phyloP scores from a whole-genome alignment of 2,113 vertebrate genomes.

The Sinocyclocheilus grahami region DNA sequence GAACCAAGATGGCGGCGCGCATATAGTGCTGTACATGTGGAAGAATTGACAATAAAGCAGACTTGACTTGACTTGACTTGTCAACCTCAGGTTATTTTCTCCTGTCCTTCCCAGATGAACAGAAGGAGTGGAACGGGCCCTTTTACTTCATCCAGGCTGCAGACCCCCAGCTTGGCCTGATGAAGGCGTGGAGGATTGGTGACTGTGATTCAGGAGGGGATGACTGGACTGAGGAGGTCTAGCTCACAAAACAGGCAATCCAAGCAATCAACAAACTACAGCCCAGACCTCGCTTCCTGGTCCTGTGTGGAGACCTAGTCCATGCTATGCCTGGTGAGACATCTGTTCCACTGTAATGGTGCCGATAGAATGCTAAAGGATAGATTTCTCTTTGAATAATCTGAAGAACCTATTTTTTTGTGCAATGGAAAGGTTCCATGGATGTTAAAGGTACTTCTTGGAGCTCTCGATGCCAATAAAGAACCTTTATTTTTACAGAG shows the following conservation, averaged over 20 bases:
- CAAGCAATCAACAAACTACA: slow-evolving; percentile 83
- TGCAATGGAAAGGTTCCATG: no score
- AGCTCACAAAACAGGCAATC: slow-evolving; percentile 83
- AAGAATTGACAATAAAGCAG: no score
- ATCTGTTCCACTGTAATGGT: not conserved
- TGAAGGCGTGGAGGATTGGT: slow-evolving; percentile 89
- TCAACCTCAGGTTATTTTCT: slow-evolving; percentile 20
- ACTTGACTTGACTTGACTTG: no score
- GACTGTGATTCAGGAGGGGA: slow-evolving; percentile 82
- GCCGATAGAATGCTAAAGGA: not conserved
- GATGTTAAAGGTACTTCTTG: no score
- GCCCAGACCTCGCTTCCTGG: slow-evolving; percentile 87
- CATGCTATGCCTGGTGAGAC: slow-evolving; percentile 92
- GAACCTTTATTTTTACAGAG: no score
- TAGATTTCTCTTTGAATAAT: not conserved
- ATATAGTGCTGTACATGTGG: no score
- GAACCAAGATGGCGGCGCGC: no score
- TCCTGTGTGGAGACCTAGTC: slow-evolving; percentile 90
- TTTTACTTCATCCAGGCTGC: slow-evolving; percentile 95
- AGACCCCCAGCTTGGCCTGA: slow-evolving; percentile 94
- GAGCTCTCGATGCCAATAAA: no score
- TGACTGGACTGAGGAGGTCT: slow-evolving; percentile 89
- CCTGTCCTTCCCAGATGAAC: slow-evolving; percentile 72
- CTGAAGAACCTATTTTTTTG: no score
- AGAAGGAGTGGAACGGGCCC: slow-evolving; percentile 85